Conservation (phyloP, 2,888 invertebrate genomes). For the Agonopterix alstromeriana region DNA sequence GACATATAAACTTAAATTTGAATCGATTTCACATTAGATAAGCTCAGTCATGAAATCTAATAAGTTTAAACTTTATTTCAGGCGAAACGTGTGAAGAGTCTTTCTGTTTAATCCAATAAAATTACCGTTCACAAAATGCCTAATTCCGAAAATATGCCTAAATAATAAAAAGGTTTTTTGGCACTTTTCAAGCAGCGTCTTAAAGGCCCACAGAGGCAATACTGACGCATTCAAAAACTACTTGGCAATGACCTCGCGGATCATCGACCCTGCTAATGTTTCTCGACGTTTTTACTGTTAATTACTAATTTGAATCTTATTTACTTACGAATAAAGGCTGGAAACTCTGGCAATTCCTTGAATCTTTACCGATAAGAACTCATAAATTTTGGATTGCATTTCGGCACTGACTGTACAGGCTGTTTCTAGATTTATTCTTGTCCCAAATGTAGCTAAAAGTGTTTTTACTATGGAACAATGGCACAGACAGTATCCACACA, state of each 20-base stretch:
- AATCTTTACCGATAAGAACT: constrained; percentile 11
- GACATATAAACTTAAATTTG: too few relatives aligned
- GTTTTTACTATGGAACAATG: too few relatives aligned
- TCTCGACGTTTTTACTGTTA: constrained; percentile 15
- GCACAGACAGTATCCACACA: too few relatives aligned
- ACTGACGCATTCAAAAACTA: constrained; percentile 37
- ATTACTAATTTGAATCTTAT: constrained; percentile 17
- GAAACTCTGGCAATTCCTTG: constrained; percentile 6
- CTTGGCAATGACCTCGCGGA: constrained; percentile 71
- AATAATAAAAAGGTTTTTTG: too few relatives aligned
- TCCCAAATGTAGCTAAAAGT: too few relatives aligned
- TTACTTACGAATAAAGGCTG: constrained; percentile 5
- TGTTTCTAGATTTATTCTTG: constrained; percentile 4
- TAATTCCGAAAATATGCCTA: too few relatives aligned
- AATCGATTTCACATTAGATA: too few relatives aligned
- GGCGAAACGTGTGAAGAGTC: too few relatives aligned
- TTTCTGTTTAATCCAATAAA: too few relatives aligned
- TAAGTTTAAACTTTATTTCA: too few relatives aligned
- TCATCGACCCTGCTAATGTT: constrained; percentile 41
- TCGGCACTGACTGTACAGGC: constrained; percentile 7
- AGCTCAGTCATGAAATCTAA: too few relatives aligned
- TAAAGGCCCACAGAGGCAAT: constrained; percentile 49
- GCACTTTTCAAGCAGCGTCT: constrained; percentile 39
- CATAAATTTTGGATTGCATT: constrained; percentile 14
- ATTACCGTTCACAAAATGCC: too few relatives aligned